A percentile compares a stretch with the other conserved stretches of the same genome.
These are phyloP conservation scores for Canis aureus DNA, from an alignment of 2,113 vertebrate genomes.

Conservation along the genomic window DNA sequence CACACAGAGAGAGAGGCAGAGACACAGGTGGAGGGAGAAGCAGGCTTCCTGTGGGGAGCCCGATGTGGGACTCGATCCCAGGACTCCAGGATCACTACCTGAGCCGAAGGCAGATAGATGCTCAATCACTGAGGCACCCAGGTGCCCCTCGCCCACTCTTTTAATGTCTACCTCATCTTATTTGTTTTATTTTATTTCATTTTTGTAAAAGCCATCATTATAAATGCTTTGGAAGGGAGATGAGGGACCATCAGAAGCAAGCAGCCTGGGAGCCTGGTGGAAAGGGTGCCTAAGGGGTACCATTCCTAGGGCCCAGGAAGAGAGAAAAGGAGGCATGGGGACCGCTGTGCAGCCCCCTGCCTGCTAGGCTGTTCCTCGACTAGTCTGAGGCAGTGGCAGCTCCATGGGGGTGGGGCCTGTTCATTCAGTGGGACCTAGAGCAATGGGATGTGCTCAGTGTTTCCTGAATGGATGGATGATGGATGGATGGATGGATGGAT, in stretches of 20 bases:
- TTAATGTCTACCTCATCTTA: too few species aligned
- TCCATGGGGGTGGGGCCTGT: neutral
- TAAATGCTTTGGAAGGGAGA: neutral
- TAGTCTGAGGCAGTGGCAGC: neutral
- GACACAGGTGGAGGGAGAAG: too few species aligned
- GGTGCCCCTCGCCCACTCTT: too few species aligned
- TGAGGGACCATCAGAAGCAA: neutral
- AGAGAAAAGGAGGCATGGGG: neutral
- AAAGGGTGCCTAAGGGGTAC: too few species aligned
- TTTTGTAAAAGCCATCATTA: neutral
- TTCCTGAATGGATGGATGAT: neutral
- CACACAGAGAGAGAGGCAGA: too few species aligned
- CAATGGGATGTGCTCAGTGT: neutral
- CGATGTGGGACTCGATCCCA: too few species aligned
- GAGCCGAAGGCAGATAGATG: too few species aligned
- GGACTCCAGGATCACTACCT: too few species aligned
- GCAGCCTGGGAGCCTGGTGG: neutral
- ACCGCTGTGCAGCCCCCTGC: neutral
- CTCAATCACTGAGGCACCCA: too few species aligned
- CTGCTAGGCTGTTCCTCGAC: neutral
- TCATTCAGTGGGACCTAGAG: neutral
- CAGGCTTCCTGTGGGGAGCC: too few species aligned
- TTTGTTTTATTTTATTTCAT: neutral
- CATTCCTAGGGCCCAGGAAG: neutral
- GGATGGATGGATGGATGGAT: neutral